phyloP scores from a whole-genome alignment of 1,140 invertebrate genomes.

The Drosophila ambigua region DNA sequence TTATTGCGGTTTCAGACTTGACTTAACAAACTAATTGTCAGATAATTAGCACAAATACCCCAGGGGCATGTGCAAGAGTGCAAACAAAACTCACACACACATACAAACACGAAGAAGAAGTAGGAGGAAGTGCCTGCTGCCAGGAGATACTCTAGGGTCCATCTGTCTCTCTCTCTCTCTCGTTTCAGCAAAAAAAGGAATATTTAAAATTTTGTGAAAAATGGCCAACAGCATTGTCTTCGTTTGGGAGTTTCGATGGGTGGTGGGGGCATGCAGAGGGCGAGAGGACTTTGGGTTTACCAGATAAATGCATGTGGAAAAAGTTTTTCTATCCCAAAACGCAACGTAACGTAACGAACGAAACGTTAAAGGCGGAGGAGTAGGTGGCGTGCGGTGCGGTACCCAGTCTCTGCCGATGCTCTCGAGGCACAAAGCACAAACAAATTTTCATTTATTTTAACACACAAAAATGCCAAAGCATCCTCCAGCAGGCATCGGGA shows the following conservation, averaged over 20 bases:
- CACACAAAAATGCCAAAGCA: conserved; percentile 77
- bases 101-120: conserved; percentile 16
- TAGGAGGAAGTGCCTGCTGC: neutral
- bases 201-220: conserved; percentile 76
- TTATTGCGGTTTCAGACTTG: conserved; percentile 69
- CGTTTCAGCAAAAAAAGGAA: conserved; percentile 21
- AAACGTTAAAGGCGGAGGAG: conserved; percentile 41
- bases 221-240: conserved; percentile 68
- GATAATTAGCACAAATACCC: conserved; percentile 74
- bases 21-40: conserved; percentile 81
- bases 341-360: conserved; percentile 64
- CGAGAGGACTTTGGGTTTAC: conserved; percentile 32
- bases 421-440: conserved; percentile 74
- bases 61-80: conserved; percentile 45
- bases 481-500: conserved; percentile 33
- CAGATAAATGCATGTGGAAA: conserved; percentile 78
- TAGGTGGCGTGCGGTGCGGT: neutral
- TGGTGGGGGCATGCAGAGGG: neutral
- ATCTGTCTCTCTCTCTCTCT: too few species aligned
- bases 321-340: conserved; percentile 52
- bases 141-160: too few species aligned
- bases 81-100: conserved; percentile 13
- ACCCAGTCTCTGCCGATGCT: conserved; percentile 30
- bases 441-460: conserved; percentile 82
- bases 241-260: conserved; percentile 2